phyloP scores from a whole-genome alignment of 2,113 vertebrate genomes.

The Martes martes region DNA sequence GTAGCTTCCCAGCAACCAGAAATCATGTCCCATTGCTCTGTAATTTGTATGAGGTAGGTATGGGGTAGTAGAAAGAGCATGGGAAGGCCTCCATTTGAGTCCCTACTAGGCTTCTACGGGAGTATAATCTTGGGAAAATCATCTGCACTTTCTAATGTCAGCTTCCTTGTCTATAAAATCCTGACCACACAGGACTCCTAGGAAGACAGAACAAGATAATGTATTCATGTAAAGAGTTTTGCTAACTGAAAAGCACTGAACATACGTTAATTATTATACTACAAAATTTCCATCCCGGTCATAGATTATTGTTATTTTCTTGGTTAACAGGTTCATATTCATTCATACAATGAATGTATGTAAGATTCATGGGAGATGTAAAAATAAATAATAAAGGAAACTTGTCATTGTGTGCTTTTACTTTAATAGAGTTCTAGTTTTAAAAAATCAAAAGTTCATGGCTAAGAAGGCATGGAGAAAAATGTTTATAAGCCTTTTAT shows the following conservation, averaged over 20 bases:
- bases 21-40: background rate
- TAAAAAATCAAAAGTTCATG: conserved; percentile 40
- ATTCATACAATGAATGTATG: background rate
- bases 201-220: background rate
- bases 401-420: background rate
- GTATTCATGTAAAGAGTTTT: background rate
- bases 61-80: background rate
- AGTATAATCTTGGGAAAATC: background rate
- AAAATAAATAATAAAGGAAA: conserved; percentile 34
- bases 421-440: conserved; percentile 51
- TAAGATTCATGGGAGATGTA: background rate
- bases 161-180: conserved; percentile 18
- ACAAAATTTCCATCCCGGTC: background rate
- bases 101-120: rapidly evolving
- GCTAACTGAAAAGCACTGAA: background rate
- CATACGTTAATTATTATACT: background rate
- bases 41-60: background rate
- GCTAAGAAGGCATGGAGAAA: background rate
- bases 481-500: conserved; percentile 41
- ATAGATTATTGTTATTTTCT: background rate
- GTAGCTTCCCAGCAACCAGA: background rate
- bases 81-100: background rate
- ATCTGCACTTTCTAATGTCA: background rate
- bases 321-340: conserved; percentile 23
- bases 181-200: background rate